A percentile compares a stretch with the other conserved stretches of the same genome.
phyloP scores from a whole-genome alignment of 2,888 invertebrate species.

The Acrobasis suavella region DNA sequence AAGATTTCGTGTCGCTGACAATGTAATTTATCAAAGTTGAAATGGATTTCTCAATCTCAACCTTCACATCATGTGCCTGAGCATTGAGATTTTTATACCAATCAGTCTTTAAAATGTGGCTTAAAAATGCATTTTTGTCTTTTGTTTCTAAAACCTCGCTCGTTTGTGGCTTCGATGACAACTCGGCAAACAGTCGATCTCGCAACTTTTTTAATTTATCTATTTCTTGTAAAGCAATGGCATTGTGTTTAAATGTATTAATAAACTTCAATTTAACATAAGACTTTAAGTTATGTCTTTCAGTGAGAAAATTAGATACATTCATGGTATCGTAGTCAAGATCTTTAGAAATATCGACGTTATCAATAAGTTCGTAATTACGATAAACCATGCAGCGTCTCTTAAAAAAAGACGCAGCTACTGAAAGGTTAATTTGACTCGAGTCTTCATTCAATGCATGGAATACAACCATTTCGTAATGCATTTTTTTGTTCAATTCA shows the following conservation, averaged over 20 bases:
- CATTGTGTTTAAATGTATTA: slow-evolving; percentile 32
- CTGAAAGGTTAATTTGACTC: slow-evolving; percentile 18
- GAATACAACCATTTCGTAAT: slow-evolving; percentile 39
- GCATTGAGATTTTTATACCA: slow-evolving; percentile 40
- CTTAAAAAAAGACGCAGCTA: slow-evolving; percentile 33
- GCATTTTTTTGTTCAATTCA: slow-evolving; percentile 36
- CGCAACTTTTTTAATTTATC: slow-evolving; percentile 42
- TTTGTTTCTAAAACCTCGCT: slow-evolving; percentile 33
- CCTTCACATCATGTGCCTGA: slow-evolving; percentile 27
- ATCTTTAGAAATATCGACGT: slow-evolving; percentile 41
- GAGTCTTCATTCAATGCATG: slow-evolving; percentile 15
- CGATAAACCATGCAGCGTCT: slow-evolving; percentile 39
- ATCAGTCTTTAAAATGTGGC: slow-evolving; percentile 35
- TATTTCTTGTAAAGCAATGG: slow-evolving; percentile 42
- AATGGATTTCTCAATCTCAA: slow-evolving; percentile 47
- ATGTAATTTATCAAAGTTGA: slow-evolving; percentile 52
- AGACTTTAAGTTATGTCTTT: slow-evolving; percentile 44
- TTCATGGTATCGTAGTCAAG: slow-evolving; percentile 45
- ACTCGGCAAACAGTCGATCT: slow-evolving; percentile 36
- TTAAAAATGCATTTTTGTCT: slow-evolving; percentile 38
- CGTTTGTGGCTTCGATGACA: slow-evolving; percentile 25
- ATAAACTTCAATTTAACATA: slow-evolving; percentile 49
- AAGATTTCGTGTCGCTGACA: slow-evolving; percentile 47
- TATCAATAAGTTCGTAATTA: slow-evolving; percentile 38
- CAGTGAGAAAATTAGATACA: slow-evolving; percentile 37